Conservation (phyloP, 2,113 vertebrate genomes). For the Festucalex cinctus region DNA sequence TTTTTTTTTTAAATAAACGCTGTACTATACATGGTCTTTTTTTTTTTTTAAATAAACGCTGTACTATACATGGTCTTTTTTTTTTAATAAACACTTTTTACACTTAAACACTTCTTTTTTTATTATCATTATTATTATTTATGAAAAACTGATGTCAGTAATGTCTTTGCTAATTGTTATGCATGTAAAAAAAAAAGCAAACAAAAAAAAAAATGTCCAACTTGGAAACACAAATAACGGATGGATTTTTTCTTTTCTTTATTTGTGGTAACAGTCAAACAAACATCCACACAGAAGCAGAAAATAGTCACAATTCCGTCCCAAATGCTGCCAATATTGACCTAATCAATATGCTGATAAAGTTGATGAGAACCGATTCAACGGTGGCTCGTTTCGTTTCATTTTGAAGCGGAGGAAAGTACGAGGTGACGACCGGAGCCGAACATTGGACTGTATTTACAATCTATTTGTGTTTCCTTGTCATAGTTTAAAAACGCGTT, state of each 20-base stretch:
- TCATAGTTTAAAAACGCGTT: too few relatives aligned
- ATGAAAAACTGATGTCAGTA: too few relatives aligned
- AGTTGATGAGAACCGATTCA: too few relatives aligned
- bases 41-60: too few relatives aligned
- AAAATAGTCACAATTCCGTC: conserved; percentile 29
- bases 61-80: too few relatives aligned
- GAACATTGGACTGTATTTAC: conserved; percentile 25
- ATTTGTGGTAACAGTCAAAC: conserved; percentile 54
- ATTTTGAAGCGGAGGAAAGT: conserved; percentile 26
- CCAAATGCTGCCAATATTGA: neutral
- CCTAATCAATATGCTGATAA: neutral
- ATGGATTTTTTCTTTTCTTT: conserved; percentile 30
- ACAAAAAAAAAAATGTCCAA: neutral
- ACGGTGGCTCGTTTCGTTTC: neutral
- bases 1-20: too few relatives aligned
- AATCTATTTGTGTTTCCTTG: neutral
- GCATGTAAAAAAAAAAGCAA: too few relatives aligned
- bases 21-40: too few relatives aligned
- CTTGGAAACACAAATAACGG: neutral
- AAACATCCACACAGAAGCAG: conserved; percentile 35
- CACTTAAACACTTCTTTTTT: too few relatives aligned
- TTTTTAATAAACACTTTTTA: too few relatives aligned
- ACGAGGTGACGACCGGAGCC: too few relatives aligned
- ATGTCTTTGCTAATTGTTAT: neutral
- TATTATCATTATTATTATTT: too few relatives aligned